Percentiles rank a stretch among this genome's conserved stretches.
These are phyloP conservation scores for Pachycephala philippinensis DNA, from an alignment of 2,113 vertebrate genomes.

Conservation along the genomic window DNA sequence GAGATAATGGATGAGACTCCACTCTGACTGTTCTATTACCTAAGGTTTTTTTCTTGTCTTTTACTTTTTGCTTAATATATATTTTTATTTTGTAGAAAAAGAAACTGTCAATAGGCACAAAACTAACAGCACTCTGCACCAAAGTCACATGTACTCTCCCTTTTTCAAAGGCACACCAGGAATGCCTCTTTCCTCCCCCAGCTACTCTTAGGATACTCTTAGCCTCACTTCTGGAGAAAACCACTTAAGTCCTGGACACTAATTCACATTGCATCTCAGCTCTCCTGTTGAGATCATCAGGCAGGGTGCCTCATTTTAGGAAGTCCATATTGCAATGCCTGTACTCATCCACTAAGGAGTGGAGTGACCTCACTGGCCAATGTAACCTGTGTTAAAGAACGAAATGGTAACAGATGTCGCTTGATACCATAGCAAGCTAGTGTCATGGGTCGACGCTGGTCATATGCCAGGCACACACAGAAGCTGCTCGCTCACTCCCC, in stretches of 20 bases:
- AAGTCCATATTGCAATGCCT: not conserved
- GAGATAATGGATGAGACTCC: constrained; percentile 51
- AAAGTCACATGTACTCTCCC: not conserved
- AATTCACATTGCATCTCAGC: not conserved
- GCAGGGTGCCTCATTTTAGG: not conserved
- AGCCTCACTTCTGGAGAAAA: not conserved
- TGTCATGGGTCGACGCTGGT: not conserved
- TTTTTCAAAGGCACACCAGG: not conserved
- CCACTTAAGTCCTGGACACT: not conserved
- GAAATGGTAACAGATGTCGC: not conserved
- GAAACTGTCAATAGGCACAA: constrained; percentile 31
- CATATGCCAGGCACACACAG: not conserved
- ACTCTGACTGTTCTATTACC: constrained; percentile 52
- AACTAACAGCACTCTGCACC: constrained; percentile 24
- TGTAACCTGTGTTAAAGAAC: not conserved
- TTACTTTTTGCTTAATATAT: not conserved
- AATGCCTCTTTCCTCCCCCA: not conserved
- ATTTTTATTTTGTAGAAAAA: constrained; percentile 33
- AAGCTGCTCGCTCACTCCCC: not conserved
- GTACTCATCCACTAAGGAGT: not conserved
- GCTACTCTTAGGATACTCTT: not conserved
- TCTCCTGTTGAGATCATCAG: not conserved
- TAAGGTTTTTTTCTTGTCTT: not conserved
- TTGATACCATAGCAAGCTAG: not conserved
- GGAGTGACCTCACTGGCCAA: not conserved